A percentile compares a stretch with the other conserved stretches of the same genome.
Evolutionary conservation across 2,113 vertebrate species (phyloP).

Genomic region (Callaeas wilsoni): DNA sequence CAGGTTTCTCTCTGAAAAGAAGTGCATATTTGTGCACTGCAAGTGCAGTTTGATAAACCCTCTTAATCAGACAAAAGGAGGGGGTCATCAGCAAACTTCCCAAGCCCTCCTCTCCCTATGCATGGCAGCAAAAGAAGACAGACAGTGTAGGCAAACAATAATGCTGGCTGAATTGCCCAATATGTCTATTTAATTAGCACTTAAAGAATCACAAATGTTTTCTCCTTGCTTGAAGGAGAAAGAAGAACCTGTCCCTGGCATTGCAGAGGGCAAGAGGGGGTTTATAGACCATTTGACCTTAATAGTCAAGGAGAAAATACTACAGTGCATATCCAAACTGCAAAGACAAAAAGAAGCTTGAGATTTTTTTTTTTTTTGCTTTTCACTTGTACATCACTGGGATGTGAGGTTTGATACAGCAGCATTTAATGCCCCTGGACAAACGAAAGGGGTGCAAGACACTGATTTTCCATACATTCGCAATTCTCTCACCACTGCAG

Average conservation of each 20-base stretch:
- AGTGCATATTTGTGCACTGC: not conserved
- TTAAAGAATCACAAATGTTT: not conserved
- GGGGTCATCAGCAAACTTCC: not conserved
- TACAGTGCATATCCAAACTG: not conserved
- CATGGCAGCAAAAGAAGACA: not conserved
- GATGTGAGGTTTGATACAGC: not conserved
- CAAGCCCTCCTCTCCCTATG: not conserved
- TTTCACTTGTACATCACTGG: not conserved
- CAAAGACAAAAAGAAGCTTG: not conserved
- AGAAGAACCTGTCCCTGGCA: not conserved
- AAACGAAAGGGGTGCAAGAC: not conserved
- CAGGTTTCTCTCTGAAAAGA: not conserved
- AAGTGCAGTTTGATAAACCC: not conserved
- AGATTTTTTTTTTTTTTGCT: not conserved
- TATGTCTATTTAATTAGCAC: conserved; percentile 30
- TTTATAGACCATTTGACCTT: not conserved
- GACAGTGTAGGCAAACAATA: not conserved
- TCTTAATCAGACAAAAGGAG: not conserved
- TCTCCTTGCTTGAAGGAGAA: not conserved
- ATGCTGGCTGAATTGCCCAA: not conserved
- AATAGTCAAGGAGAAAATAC: not conserved
- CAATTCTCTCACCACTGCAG: not conserved
- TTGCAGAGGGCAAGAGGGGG: not conserved
- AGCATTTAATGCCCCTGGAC: not conserved
- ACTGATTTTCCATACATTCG: not conserved